Evolutionary conservation across 92 coral and sea anemone species (phyloP), one percentile per base, ranked within the genome.

Genomic region (Palythoa grandis): DNA sequence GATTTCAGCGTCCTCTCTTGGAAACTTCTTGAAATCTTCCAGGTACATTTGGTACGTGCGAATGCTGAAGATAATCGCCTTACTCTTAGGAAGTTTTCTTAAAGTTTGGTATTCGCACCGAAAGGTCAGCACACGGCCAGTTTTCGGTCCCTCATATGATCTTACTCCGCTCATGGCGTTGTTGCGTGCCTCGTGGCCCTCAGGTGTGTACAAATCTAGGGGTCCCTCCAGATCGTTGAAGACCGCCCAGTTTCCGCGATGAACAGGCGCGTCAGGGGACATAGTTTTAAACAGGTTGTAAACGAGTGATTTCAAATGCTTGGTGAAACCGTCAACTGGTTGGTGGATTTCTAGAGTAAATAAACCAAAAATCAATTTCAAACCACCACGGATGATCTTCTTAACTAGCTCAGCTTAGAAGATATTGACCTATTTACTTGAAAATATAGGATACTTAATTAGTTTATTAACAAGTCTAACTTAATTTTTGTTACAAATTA

Each of bases 161-260:
- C 87, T 68, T 9, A 87, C 88, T 11, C 78, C 82, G 54, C 43
- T 52, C 87, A 88, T 84, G 11, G 90, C 87, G 3, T 74, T 86
- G 54, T 90, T 90, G 19, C 88, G 93, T 7, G 5, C 58, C 48
- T 38, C 88, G 70, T 88, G 93, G 53, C 88, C 91, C 13, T 60
- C 90, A 10, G 93, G 91, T 3, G 91, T 68, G 84, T 90, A 90
- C 4, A 90, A 78, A 76, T 90, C 93, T 19, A 90, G 86, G 5
- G 88, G 88, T 1, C 88, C 89, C 3, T 90, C 88, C 10, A 90
- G 89, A 16, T 90, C 93, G 39, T 88, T 83, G 87, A 83, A 90
- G 5, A 90, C 83, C 10, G 93, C 91, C 93, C 93, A 90, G 86
- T 90, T 90, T 22, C 91, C 93, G 10, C 93, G 91, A 79, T 87